Evolutionary conservation across 2,797 vertebrate species (phyloP).

Genomic region (Lepilemur ruficaudatus): DNA sequence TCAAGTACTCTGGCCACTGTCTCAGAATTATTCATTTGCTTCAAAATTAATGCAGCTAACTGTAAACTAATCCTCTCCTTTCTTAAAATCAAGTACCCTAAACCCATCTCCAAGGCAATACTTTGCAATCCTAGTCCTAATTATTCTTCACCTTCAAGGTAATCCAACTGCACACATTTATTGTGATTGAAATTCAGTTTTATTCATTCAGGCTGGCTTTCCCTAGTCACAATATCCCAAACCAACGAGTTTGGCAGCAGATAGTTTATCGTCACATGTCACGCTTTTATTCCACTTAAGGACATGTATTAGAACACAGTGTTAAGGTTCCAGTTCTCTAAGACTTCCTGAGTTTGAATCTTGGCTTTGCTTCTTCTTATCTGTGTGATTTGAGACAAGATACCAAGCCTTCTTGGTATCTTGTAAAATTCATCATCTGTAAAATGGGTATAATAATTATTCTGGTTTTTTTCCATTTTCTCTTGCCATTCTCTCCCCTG

Average conservation of each 20-base stretch:
- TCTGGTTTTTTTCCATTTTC: not conserved
- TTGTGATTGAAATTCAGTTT: not conserved
- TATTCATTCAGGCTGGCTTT: not conserved
- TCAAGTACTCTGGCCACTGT: not conserved
- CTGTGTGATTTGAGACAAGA: not conserved
- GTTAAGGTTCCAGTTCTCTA: not conserved
- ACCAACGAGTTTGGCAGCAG: not conserved
- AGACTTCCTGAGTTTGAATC: not conserved
- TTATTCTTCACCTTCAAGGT: not conserved
- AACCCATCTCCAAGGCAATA: not conserved
- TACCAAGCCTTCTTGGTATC: not conserved
- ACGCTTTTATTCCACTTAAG: not conserved
- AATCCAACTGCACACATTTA: not conserved
- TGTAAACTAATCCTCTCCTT: not conserved
- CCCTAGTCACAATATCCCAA: not conserved
- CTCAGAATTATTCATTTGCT: slow-evolving; percentile 7
- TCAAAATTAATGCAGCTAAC: not conserved
- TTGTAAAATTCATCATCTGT: not conserved
- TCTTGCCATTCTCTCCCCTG: not conserved
- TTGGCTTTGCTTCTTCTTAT: not conserved
- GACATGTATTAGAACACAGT: not conserved
- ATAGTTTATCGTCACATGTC: not conserved
- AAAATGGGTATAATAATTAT: not conserved
- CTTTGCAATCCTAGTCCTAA: not conserved
- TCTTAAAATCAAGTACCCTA: not conserved